A percentile compares a stretch with the other conserved stretches of the same genome.
Conservation (phyloP, 1,140 invertebrate genomes). For the Pemphigus obesinymphae region DNA sequence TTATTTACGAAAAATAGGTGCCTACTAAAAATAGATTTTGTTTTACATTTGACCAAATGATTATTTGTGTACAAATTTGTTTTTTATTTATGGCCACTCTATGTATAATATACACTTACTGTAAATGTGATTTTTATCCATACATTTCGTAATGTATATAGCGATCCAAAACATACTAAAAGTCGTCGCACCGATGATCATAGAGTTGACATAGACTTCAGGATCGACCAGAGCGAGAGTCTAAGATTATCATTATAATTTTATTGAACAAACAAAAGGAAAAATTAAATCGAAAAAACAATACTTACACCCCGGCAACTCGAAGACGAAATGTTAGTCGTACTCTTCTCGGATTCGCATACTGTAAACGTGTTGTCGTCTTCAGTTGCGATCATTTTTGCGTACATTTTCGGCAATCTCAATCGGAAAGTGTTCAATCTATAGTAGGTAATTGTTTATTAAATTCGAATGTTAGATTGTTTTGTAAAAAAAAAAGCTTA, state of each 20-base stretch:
- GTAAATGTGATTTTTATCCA: not conserved
- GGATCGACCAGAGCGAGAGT: not conserved
- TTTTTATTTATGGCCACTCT: too few relatives aligned
- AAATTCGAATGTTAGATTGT: not conserved
- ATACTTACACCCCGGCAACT: not conserved
- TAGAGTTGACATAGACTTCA: not conserved
- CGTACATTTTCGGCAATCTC: not conserved
- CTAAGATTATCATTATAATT: not conserved
- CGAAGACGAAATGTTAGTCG: not conserved
- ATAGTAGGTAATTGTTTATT: too few relatives aligned
- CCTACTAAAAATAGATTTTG: too few relatives aligned
- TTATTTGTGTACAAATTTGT: too few relatives aligned
- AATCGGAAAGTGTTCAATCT: conserved; percentile 13
- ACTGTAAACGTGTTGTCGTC: not conserved
- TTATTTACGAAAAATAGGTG: too few relatives aligned
- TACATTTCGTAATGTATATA: not conserved
- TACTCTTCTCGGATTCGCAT: not conserved
- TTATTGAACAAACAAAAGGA: not conserved
- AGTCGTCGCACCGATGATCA: not conserved
- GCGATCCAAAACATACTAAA: conserved; percentile 18
- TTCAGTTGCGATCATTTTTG: not conserved
- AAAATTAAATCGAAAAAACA: not conserved
- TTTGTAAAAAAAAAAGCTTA: not conserved
- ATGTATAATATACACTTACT: not conserved
- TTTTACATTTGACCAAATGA: too few relatives aligned